Evolutionary conservation across 92 coral and sea anemone species (phyloP).

Genomic region (Porites lobata): DNA sequence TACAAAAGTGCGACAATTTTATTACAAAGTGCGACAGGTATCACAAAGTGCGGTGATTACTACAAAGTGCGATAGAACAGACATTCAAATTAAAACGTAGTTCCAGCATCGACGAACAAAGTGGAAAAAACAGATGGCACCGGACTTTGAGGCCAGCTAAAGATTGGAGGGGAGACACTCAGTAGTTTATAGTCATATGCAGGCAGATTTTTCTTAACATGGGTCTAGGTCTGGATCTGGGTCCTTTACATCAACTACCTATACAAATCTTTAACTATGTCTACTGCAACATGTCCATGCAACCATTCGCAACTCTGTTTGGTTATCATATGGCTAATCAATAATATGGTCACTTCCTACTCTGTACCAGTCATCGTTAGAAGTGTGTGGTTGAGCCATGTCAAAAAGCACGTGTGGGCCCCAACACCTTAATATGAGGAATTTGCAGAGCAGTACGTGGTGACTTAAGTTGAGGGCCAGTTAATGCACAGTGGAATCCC

Average conservation of each 20-base stretch:
- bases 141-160: slow-evolving; percentile 82
- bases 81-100: slow-evolving; percentile 99
- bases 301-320: slow-evolving; percentile 52
- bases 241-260: slow-evolving; percentile 44
- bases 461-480: no score
- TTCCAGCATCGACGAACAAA: slow-evolving; percentile 97
- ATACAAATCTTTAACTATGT: slow-evolving; percentile 71
- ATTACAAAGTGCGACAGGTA: no score
- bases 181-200: slow-evolving; percentile 63
- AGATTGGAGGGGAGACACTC: slow-evolving; percentile 74
- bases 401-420: no score
- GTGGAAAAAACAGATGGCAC: slow-evolving; percentile 99
- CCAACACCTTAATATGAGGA: no score
- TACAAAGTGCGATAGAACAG: slow-evolving; percentile 38
- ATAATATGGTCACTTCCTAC: no score
- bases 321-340: background rate
- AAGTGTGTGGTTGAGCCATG: no score
- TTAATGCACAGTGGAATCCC: no score
- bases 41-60: no score
- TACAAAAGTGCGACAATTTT: no score
- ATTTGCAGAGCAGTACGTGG: no score
- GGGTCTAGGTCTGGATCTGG: no score
- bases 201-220: slow-evolving; percentile 61
- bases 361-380: no score
- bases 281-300: slow-evolving; percentile 88